A percentile compares a stretch with the other conserved stretches of the same genome.
Conservation (phyloP, 2,797 vertebrate species). For the Falco berigora region DNA sequence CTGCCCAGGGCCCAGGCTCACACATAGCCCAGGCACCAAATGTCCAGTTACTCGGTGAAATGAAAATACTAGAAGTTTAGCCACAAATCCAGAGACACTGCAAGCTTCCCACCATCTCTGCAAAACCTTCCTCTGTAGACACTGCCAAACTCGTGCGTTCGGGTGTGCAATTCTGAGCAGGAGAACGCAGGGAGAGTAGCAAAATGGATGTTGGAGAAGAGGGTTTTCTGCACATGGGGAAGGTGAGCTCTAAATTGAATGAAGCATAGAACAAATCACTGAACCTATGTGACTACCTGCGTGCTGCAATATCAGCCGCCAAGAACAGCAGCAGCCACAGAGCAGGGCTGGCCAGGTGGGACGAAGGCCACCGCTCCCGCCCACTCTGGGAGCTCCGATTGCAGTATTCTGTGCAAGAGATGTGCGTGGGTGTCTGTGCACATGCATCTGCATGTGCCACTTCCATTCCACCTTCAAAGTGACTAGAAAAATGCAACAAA, state of each 20-base stretch:
- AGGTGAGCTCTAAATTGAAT: not conserved
- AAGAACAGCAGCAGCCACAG: not conserved
- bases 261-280: no score
- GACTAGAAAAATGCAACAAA: not conserved
- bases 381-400: accelerated
- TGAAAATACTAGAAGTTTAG: not conserved
- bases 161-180: not conserved
- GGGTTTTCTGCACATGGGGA: accelerated
- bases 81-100: not conserved
- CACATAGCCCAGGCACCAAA: not conserved
- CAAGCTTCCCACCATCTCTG: not conserved
- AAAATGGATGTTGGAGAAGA: not conserved
- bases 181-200: not conserved
- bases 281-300: accelerated
- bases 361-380: not conserved
- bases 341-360: not conserved
- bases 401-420: accelerated
- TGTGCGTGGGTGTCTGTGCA: not conserved
- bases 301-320: accelerated
- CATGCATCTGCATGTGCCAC: not conserved
- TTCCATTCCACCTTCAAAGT: not conserved
- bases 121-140: not conserved
- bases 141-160: not conserved
- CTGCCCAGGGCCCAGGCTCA: not conserved
- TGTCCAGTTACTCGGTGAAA: not conserved